These are phyloP conservation scores for Nettapus auritus DNA, from an alignment of 2,113 vertebrate species.

Conservation along the genomic window DNA sequence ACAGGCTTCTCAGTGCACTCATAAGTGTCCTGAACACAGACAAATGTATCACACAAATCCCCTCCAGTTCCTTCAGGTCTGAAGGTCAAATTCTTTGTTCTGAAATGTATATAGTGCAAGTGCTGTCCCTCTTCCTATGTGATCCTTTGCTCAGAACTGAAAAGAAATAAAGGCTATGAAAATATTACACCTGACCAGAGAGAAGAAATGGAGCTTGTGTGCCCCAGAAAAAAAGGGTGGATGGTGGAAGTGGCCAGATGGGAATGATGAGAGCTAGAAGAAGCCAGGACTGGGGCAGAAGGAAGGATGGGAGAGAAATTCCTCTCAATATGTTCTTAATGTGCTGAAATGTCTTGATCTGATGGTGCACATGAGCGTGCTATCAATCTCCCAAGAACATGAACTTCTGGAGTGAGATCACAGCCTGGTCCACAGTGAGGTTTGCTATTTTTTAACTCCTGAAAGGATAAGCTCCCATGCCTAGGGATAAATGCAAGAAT, in stretches of 20 bases:
- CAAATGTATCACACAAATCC: background rate
- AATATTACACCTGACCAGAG: background rate
- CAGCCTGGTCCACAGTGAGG: background rate
- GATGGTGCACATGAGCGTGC: fast-evolving
- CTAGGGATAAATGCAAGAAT: background rate
- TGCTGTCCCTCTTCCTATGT: background rate
- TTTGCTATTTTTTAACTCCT: background rate
- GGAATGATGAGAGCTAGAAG: background rate
- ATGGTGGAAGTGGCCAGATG: background rate
- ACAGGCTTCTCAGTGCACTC: background rate
- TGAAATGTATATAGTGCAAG: background rate
- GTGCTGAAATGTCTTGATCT: background rate
- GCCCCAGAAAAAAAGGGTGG: background rate
- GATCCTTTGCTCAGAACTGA: background rate
- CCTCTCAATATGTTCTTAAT: background rate
- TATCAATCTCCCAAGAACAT: background rate
- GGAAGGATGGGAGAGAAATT: background rate
- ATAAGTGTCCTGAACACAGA: background rate
- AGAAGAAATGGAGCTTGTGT: background rate
- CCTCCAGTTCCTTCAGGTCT: background rate
- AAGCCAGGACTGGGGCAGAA: background rate
- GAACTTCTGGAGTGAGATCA: background rate
- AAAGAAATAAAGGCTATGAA: background rate
- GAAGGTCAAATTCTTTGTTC: background rate
- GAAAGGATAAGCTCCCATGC: background rate